Evolutionary conservation across 2,888 invertebrate species (phyloP), one percentile per base, ranked within the genome.

Genomic region (Polydrusus pterygomalis): DNA sequence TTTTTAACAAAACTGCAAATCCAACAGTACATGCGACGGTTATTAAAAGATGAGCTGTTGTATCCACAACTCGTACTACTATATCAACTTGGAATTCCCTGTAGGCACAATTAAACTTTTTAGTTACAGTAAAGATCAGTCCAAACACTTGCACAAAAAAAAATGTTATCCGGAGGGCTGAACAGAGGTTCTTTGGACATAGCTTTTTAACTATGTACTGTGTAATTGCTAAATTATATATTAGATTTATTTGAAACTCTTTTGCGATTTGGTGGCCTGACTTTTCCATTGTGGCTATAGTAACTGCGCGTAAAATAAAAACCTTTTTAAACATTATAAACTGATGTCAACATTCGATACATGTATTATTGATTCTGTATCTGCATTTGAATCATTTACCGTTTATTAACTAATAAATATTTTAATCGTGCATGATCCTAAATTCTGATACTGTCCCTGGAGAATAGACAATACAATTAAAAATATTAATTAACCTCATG

Each of bases 181-280:
- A 51, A 51, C 11, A 15, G 11, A 51, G 51, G 11, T 20, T 20
- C 51, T 51, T 51, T 20, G 18, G 15, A 11, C 15, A 9, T 2
- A 51, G 17, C 18, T 11, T 51, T 51, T 51, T 51, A 18, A 51
- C 20, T 51, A 11, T 51, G 11, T 51, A 51, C 18, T 51, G 15
- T 20, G 18, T 9, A 20, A 51, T 20, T 20, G 11, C 20, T 20
- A 20, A 51, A 51, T 51, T 51, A 17, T 9, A 11, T 18, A 9
- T 1, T 18, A 2, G 1, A 7, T 17, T 3, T 25, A 25, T 0
- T 10, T 51, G 11, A 20, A 51, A 51, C 7, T 18, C 10, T 20
- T 51, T 7, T 51, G 20, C 20, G 11, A 8, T 1, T 17, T 8
- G 51, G 2, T 51, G 20, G 2, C 17, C 17, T 8, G 2, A 17